Percentiles rank a stretch among this genome's conserved stretches.
Evolutionary conservation across 2,797 vertebrate genomes (phyloP).

Genomic region (Huso huso): DNA sequence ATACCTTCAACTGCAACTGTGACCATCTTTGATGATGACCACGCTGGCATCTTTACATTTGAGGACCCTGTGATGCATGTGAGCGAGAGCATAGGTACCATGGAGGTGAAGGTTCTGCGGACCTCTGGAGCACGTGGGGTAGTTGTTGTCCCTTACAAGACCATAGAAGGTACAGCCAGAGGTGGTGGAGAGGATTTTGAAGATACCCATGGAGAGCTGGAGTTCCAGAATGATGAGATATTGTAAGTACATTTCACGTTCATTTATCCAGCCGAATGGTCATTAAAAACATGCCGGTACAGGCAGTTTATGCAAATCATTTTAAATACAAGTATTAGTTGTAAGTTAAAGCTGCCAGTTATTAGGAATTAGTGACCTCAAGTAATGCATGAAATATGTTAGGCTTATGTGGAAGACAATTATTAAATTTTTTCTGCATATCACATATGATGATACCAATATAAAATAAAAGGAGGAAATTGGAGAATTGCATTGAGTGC

Average conservation of each 20-base stretch:
- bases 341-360: too few relatives aligned
- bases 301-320: too few relatives aligned
- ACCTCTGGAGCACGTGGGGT: slow-evolving; percentile 82
- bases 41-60: slow-evolving; percentile 88
- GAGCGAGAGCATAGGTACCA: slow-evolving; percentile 82
- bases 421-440: too few relatives aligned
- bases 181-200: slow-evolving; percentile 93
- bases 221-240: slow-evolving; percentile 92
- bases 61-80: slow-evolving; percentile 73
- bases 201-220: slow-evolving; percentile 83
- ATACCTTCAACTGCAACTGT: slow-evolving; percentile 73
- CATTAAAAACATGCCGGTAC: too few relatives aligned
- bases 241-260: slow-evolving; percentile 67
- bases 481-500: too few relatives aligned
- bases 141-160: slow-evolving; percentile 86
- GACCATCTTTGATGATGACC: slow-evolving; percentile 91
- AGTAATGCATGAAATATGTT: too few relatives aligned
- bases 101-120: slow-evolving; percentile 88
- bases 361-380: too few relatives aligned
- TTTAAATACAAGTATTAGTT: too few relatives aligned
- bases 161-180: slow-evolving; percentile 78
- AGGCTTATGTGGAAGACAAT: too few relatives aligned
- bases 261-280: not conserved
- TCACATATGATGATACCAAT: too few relatives aligned
- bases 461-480: too few relatives aligned